A percentile compares a stretch with the other conserved stretches of the same genome.
Conservation (phyloP, 2,888 invertebrate species). For the Gerris lacustris region DNA sequence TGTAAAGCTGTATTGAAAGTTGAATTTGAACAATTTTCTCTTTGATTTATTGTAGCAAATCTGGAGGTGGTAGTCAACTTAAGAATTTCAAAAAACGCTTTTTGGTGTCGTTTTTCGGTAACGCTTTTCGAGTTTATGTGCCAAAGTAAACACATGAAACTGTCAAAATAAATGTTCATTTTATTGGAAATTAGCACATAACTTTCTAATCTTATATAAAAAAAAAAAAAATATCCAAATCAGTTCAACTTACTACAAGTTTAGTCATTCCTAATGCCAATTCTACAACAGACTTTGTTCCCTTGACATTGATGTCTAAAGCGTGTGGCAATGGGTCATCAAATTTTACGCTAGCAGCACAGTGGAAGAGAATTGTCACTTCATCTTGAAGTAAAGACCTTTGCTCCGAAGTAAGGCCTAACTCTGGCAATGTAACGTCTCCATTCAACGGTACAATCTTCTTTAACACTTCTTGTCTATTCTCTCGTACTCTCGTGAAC, state of each 20-base stretch:
- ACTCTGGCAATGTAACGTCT: constrained; percentile 44
- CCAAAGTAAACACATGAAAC: too few species aligned
- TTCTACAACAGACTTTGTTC: constrained; percentile 44
- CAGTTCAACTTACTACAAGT: constrained; percentile 36
- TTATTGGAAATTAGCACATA: too few species aligned
- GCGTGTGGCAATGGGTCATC: constrained; percentile 35
- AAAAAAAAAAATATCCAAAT: too few species aligned
- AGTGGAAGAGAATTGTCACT: constrained; percentile 31
- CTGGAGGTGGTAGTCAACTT: too few species aligned
- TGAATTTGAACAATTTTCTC: too few species aligned
- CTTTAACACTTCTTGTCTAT: constrained; percentile 27
- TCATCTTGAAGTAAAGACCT: constrained; percentile 19
- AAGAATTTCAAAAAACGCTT: too few species aligned
- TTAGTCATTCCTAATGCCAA: constrained; percentile 42
- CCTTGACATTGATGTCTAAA: constrained; percentile 48
- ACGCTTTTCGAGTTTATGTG: too few species aligned
- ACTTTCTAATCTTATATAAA: too few species aligned
- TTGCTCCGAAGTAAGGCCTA: constrained; percentile 47
- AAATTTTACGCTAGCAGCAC: constrained; percentile 32
- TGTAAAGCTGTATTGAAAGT: too few species aligned
- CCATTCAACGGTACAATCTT: constrained; percentile 56
- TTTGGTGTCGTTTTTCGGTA: too few species aligned
- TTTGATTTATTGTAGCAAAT: too few species aligned
- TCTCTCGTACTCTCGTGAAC: neutral
- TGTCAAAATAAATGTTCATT: too few species aligned